A percentile compares a stretch with the other conserved stretches of the same genome.
phyloP scores from a whole-genome alignment of 1,140 invertebrate genomes.

The Leptonema lineaticorne region DNA sequence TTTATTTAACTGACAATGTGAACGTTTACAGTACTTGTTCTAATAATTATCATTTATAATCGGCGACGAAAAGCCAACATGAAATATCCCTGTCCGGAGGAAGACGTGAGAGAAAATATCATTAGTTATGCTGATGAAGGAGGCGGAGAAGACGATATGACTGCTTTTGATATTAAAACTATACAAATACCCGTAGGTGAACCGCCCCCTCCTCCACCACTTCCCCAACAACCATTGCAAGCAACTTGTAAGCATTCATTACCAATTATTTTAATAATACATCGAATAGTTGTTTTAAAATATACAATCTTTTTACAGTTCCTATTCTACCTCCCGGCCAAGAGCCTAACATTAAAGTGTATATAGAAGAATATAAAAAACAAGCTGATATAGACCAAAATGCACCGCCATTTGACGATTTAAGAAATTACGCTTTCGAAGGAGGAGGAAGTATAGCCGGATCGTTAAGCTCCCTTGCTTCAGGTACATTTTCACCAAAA shows the following conservation, averaged over 20 bases:
- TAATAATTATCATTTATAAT: constrained; percentile 38
- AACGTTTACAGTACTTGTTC: constrained; percentile 37
- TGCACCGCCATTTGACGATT: constrained; percentile 66
- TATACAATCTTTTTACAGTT: constrained; percentile 50
- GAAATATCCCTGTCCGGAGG: constrained; percentile 64
- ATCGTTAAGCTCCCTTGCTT: constrained; percentile 60
- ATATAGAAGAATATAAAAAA: constrained; percentile 62
- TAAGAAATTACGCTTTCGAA: constrained; percentile 69
- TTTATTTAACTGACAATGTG: constrained; percentile 26
- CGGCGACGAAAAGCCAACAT: constrained; percentile 42
- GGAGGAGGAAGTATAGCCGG: constrained; percentile 65
- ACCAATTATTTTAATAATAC: constrained; percentile 9
- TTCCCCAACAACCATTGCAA: constrained; percentile 62
- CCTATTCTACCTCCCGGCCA: constrained; percentile 58
- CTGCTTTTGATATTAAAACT: constrained; percentile 66
- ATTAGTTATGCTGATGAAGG: constrained; percentile 71
- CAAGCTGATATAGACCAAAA: constrained; percentile 63
- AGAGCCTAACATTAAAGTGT: constrained; percentile 60
- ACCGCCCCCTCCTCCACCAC: constrained; percentile 29
- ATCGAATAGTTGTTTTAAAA: not conserved
- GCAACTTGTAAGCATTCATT: constrained; percentile 72
- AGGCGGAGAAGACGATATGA: constrained; percentile 67
- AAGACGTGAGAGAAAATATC: constrained; percentile 70
- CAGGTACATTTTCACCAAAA: constrained; percentile 44
- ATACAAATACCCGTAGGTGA: constrained; percentile 60